phyloP scores from a whole-genome alignment of 2,797 vertebrate genomes.

The Limosa lapponica region DNA sequence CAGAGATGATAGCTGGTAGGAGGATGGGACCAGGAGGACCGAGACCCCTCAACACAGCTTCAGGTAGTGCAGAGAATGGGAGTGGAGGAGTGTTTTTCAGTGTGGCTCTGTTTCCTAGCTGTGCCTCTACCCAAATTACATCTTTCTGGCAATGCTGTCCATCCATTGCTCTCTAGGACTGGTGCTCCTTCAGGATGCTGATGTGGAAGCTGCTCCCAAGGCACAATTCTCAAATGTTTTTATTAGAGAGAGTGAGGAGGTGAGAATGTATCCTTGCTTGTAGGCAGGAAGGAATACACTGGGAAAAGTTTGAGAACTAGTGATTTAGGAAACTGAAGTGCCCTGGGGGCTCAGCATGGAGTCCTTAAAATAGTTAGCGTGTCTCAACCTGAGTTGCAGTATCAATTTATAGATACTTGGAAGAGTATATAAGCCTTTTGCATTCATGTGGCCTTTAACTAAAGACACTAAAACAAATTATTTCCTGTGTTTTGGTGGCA shows the following conservation, averaged over 20 bases:
- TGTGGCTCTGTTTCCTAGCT: neutral
- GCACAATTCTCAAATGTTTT: neutral
- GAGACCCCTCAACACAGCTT: neutral
- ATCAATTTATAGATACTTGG: conserved; percentile 24
- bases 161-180: neutral
- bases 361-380: neutral
- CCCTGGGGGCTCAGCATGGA: neutral
- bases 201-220: neutral
- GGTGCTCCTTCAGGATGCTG: neutral
- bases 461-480: conserved; percentile 8
- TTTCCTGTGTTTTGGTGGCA: conserved; percentile 45
- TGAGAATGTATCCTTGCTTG: neutral
- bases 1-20: neutral
- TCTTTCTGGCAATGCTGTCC: neutral
- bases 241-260: neutral
- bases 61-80: neutral
- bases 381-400: conserved; percentile 33
- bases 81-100: neutral
- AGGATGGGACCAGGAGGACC: neutral
- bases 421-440: neutral
- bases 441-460: conserved; percentile 14
- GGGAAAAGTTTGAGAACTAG: neutral
- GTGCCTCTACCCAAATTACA: neutral
- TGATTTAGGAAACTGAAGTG: conserved; percentile 13
- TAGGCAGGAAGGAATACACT: neutral